These are phyloP conservation scores for Macroglossus sobrinus DNA, from an alignment of 2,113 vertebrate genomes.

Conservation along the genomic window DNA sequence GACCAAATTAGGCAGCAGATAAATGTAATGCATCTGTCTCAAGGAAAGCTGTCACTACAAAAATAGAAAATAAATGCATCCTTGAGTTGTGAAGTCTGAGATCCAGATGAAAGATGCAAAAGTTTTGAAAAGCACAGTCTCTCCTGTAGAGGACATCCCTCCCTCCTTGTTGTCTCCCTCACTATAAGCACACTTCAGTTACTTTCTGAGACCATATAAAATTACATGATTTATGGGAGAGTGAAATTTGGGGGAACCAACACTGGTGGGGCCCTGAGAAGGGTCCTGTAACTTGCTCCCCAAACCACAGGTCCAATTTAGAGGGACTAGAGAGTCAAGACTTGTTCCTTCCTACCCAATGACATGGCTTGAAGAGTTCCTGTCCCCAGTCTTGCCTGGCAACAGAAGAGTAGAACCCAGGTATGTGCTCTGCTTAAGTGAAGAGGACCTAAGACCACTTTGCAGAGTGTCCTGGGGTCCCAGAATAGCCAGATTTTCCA, in stretches of 20 bases:
- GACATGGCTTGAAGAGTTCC: background rate
- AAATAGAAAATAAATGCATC: background rate
- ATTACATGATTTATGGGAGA: background rate
- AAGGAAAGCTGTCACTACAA: background rate
- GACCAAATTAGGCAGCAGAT: background rate
- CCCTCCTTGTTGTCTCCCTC: background rate
- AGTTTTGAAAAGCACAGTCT: background rate
- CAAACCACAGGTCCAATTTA: background rate
- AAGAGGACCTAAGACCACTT: background rate
- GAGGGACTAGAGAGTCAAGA: background rate
- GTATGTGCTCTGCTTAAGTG: no score
- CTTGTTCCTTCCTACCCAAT: background rate
- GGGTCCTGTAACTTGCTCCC: background rate
- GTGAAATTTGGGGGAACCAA: background rate
- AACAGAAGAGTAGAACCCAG: background rate
- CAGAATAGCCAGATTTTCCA: background rate
- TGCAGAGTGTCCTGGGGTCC: background rate
- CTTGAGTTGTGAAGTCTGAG: background rate
- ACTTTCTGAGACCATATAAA: background rate
- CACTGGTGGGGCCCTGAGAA: background rate
- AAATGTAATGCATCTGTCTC: background rate
- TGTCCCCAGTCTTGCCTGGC: background rate
- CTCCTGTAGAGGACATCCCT: background rate
- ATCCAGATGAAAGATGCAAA: background rate
- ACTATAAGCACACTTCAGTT: no score